Evolutionary conservation across 1,140 invertebrate species (phyloP), one percentile per base, ranked within the genome.

Genomic region (Megalopta genalis): DNA sequence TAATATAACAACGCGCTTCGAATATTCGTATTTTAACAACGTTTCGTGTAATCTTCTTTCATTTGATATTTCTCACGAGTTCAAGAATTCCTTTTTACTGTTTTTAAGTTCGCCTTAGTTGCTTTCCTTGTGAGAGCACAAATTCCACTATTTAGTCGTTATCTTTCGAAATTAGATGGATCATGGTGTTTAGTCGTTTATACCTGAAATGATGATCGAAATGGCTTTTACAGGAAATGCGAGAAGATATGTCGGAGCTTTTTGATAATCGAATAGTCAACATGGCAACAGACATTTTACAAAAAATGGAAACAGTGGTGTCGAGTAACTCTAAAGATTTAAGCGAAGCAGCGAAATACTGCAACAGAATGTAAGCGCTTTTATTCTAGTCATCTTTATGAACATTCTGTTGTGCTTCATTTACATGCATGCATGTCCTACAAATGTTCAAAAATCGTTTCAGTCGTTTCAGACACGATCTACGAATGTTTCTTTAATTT

Each of bases 231-330:
- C 23, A 91, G 90, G 83, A 87, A 79, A 81, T 90, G 9, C 81
- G 66, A 27, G 64, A 88, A 9, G 75, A 87, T 14, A 52, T 85
- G 39, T n/a, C 88, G 49, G 82, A 83, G 12, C 68, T 85, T 27
- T 46, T 90, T 0, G 79, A 72, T 25, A 67, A 77, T 5, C 65
- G 66, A 49, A 77, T 90, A 52, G 81, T 87, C 37, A 71, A 83
- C 0, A 83, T 90, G 85, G 81, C 89, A 59, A 77, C 84, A 8
- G 87, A 90, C 9, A 46, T 88, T 16, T 25, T 86, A 12, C 71
- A 80, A 2, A 81, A 16, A 37, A 42, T 87, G 21, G 69, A 82
- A 14, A 66, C 16, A 63, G 54, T 57, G 10, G 21, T 32, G 2
- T 9, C 14, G 9, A 74, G 21, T 16, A 63, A 76, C 6, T 52